These are phyloP conservation scores for Syrrhaptes paradoxus DNA, from an alignment of 2,113 vertebrate species.

Conservation along the genomic window DNA sequence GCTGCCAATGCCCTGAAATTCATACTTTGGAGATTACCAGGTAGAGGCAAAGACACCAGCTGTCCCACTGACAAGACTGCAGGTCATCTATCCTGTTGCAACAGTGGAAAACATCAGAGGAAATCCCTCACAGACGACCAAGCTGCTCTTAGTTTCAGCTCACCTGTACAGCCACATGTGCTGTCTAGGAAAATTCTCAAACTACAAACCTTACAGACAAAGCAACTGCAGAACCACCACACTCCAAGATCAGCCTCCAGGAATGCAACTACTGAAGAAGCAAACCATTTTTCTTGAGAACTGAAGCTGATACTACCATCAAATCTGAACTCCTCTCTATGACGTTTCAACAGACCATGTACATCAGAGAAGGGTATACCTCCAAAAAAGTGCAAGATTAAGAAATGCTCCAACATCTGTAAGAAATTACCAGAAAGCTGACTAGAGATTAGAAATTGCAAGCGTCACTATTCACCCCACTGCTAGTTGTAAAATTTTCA, in stretches of 20 bases:
- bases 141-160: neutral
- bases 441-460: neutral
- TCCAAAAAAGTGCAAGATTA: neutral
- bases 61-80: neutral
- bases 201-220: neutral
- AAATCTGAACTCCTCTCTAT: neutral
- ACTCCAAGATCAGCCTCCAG: neutral
- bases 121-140: neutral
- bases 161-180: neutral
- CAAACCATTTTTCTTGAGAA: neutral
- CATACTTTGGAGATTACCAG: neutral
- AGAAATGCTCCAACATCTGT: neutral
- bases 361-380: neutral
- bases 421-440: neutral
- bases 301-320: neutral
- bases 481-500: neutral
- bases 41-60: neutral
- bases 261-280: neutral
- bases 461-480: neutral
- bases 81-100: neutral
- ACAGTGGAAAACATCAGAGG: fast-evolving
- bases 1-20: neutral
- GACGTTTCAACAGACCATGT: neutral
- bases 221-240: neutral
- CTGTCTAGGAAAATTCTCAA: neutral